These are phyloP conservation scores for Chanos chanos DNA, from an alignment of 2,797 vertebrate genomes.

Conservation along the genomic window DNA sequence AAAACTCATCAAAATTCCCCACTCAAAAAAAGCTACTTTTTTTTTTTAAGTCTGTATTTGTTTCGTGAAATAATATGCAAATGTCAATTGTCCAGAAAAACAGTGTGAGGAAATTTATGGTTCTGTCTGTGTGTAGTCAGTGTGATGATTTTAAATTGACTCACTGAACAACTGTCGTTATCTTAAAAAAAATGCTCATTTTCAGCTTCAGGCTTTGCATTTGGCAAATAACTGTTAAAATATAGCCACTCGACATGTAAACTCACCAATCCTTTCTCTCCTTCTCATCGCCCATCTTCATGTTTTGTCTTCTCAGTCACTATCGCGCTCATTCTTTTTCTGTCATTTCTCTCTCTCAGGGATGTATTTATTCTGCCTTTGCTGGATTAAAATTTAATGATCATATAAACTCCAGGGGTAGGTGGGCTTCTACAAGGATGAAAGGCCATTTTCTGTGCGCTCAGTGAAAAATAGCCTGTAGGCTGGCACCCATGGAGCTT, in stretches of 20 bases:
- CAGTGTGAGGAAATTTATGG: background rate
- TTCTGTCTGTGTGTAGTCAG: background rate
- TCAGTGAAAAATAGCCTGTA: background rate
- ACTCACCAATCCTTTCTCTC: too few species aligned
- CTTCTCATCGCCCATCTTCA: background rate
- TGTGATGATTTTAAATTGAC: background rate
- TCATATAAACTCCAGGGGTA: too few species aligned
- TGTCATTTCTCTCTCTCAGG: background rate
- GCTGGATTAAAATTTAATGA: constrained; percentile 10
- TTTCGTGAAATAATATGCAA: background rate
- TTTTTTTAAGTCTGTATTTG: background rate
- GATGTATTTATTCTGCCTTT: background rate
- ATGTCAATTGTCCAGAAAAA: background rate
- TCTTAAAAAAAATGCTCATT: too few species aligned
- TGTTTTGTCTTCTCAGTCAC: background rate
- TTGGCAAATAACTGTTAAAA: too few species aligned
- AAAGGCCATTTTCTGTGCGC: background rate
- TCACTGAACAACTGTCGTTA: too few species aligned
- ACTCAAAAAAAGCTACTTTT: too few species aligned
- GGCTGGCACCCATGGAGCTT: too few species aligned
- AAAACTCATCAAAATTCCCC: too few species aligned
- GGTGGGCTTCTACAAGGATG: too few species aligned
- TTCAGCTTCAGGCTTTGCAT: too few species aligned
- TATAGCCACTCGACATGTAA: too few species aligned
- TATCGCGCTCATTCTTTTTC: background rate